Percentiles rank a stretch among this genome's conserved stretches.
Evolutionary conservation across 2,888 invertebrate genomes (phyloP).

Genomic region (Erynnis tages): DNA sequence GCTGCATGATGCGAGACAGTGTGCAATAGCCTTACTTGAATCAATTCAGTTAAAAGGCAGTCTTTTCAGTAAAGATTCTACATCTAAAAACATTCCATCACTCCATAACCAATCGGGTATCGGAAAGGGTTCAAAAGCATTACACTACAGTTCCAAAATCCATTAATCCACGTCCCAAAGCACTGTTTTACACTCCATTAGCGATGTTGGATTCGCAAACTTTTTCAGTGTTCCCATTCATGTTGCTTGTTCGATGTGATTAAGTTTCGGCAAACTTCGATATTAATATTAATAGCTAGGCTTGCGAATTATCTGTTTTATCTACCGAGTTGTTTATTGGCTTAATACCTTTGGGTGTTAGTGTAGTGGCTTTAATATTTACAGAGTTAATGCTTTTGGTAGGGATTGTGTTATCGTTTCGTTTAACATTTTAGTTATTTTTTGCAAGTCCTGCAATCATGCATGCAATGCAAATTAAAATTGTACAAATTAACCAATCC

Average conservation of each 20-base stretch:
- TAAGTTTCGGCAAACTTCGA: constrained; percentile 14
- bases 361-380: background rate
- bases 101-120: constrained; percentile 8
- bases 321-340: constrained; percentile 15
- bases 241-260: constrained; percentile 26
- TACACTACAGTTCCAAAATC: constrained; percentile 21
- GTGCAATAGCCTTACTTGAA: too few relatives aligned
- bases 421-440: too few relatives aligned
- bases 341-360: constrained; percentile 4
- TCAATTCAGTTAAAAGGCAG: too few relatives aligned
- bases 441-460: too few relatives aligned
- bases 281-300: constrained; percentile 26
- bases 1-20: too few relatives aligned
- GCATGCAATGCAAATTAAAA: too few relatives aligned
- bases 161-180: constrained; percentile 32
- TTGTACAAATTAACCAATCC: too few relatives aligned
- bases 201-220: constrained; percentile 31
- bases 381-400: too few relatives aligned
- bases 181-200: constrained; percentile 39
- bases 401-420: too few relatives aligned
- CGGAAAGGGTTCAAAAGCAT: constrained; percentile 12
- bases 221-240: constrained; percentile 31
- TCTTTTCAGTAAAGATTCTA: too few relatives aligned
- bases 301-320: background rate
- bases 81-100: background rate